Base-by-base conservation (phyloP, 2,888 invertebrate species). In the Drosophila cracens region DNA sequence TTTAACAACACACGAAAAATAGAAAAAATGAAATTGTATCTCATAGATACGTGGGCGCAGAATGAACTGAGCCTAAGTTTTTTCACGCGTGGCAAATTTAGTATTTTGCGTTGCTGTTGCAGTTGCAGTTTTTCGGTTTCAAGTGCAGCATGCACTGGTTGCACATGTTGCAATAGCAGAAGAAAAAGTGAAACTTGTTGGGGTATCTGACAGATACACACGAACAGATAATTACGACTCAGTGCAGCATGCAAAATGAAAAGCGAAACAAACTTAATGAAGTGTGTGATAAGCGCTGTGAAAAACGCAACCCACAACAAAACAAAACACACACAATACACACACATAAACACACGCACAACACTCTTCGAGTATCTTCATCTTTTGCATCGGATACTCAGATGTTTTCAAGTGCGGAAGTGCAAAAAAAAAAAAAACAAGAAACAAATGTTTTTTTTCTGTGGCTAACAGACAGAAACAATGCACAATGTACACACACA, bases 221-320 rank as follows among this genome's bases (percentile, higher is more conserved):
- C 64, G 79, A 81, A 82, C 74, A 83, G 78, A 87, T 80, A 83
- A 83, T 83, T 84, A 82, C 78, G 67, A 60, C 65, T 60, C 79
- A 79, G 70, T 80, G 74, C 66, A 74, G 81, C 81, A 80, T 80
- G 79, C 79, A 80, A 80, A 83, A 83, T 88, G 88, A 86, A 85
- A 85, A 85, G 86, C 85, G 78, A 85, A 85, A 86, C 87, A 84
- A 89, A 86, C 82, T 86, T 86, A 86, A 86, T 86, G 86, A 86
- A 86, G 87, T 86, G 86, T 86, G 83, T 87, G 86, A 89, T 89
- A 86, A 89, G 89, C 79, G 74, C 70, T 68, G 78, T 70, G 87
- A 86, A 86, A 82, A 86, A 82, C 80, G 75, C 81, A 79, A 62
- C 63, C 69, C 67, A 64, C 48, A 46, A 46, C 46, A 46, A 70